Base-by-base conservation (phyloP, 2,888 invertebrate genomes). In the Phengaris arion region DNA sequence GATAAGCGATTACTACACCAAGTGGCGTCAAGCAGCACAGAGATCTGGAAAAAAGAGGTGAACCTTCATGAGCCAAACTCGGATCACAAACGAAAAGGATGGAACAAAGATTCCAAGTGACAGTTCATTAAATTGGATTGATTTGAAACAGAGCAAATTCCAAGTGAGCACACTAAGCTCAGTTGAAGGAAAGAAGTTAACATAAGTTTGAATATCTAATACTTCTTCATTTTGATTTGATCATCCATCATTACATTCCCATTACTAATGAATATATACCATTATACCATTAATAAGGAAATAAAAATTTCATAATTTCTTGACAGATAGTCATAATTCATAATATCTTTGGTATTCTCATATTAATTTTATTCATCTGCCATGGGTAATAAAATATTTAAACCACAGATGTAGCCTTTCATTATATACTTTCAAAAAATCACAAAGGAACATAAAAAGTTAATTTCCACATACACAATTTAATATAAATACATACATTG, bases 1-100 rank as follows among this genome's bases (percentile, higher is more conserved):
- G 84, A 96, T 98, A 81, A 96, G 95, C 81, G 95, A 96, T 81
- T 98, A 98, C 94, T 96, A 97, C 91, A 94, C 95, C 72, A 97
- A 97, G 90, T 98, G 98, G 96, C 97, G 97, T 86, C 96, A 96
- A 81, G 94, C 95, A 48, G 93, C 94, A 77, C 89, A 88, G 79
- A 93, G 91, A 79, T 90, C 84, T 80, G 89, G 89, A 78, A 93
- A 92, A 81, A 94, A 94, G 83, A 94, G 94, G 85, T 94, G 94
- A 94, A 86, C 82, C 78, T 69, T 74, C 78, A 74, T 74, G 78
- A 78, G 77, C 76, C 77, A 77, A 77, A 78, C 79, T 84, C 82
- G 80, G 91, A 88, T 85, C 82, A 87, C 81, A 86, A 86, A 84
- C 85, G 83, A 76, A 76, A 59, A 76, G 77, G 70, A 76, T 75